Conservation (phyloP, 2,113 vertebrate species). For the Dipodomys spectabilis region DNA sequence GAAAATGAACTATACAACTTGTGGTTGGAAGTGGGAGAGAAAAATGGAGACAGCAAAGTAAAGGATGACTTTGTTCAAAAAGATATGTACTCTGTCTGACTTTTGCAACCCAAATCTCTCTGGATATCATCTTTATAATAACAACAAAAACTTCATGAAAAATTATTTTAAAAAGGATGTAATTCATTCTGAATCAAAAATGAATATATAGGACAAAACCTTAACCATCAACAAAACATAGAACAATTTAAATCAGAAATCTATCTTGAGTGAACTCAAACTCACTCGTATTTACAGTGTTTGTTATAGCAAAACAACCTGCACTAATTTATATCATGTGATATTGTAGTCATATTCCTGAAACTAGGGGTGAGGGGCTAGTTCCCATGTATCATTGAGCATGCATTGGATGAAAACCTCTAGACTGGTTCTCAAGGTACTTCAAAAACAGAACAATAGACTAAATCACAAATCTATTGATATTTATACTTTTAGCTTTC, state of each 20-base stretch:
- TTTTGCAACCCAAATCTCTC: no score
- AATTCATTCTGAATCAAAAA: neutral
- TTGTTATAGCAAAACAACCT: neutral
- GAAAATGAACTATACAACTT: no score
- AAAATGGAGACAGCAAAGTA: no score
- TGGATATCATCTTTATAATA: no score
- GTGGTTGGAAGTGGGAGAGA: no score
- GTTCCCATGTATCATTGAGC: neutral
- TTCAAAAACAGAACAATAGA: neutral
- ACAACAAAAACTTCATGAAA: no score
- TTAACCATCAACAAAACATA: neutral
- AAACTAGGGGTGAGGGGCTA: neutral
- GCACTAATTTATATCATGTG: neutral
- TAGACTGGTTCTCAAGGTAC: neutral
- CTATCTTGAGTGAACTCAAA: neutral
- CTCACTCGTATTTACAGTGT: neutral
- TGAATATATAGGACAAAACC: accelerated
- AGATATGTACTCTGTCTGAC: no score
- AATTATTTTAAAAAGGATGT: neutral
- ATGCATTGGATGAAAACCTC: neutral
- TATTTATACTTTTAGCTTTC: neutral
- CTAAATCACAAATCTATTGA: neutral
- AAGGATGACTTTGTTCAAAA: no score
- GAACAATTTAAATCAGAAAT: neutral
- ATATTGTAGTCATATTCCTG: neutral